Evolutionary conservation across 2,113 vertebrate species (phyloP).

Genomic region (Megaptera novaeangliae): DNA sequence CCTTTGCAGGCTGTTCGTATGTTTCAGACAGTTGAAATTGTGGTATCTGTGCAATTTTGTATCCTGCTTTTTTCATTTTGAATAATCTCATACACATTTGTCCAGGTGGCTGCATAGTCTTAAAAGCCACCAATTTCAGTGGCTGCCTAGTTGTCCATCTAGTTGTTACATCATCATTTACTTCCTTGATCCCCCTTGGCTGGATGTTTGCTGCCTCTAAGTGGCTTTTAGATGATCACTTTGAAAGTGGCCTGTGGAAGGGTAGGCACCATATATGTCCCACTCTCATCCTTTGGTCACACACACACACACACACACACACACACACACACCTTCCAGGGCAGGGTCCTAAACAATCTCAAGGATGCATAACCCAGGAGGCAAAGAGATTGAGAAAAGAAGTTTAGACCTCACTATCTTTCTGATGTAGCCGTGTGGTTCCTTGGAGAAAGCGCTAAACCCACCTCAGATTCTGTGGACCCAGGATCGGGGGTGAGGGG

Average conservation of each 20-base stretch:
- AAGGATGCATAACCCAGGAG: neutral
- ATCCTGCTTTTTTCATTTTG: neutral
- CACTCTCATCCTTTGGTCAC: neutral
- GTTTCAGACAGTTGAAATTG: neutral
- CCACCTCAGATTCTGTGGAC: neutral
- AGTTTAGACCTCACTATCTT: neutral
- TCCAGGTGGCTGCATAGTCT: neutral
- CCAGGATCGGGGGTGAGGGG: rapidly evolving
- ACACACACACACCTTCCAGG: neutral
- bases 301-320: neutral
- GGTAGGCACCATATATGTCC: neutral
- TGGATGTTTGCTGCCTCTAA: neutral
- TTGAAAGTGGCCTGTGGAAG: neutral
- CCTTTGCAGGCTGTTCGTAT: neutral
- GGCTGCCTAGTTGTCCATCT: neutral
- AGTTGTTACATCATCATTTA: neutral
- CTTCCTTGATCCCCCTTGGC: neutral
- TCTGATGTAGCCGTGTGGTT: neutral
- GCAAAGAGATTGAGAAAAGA: neutral
- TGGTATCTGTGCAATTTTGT: neutral
- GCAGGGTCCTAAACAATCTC: neutral
- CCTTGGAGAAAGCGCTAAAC: neutral
- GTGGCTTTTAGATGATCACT: neutral
- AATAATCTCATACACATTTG: neutral
- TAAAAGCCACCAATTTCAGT: neutral